Conservation (phyloP, 2,888 invertebrate genomes). For the Lasioglossum morio region DNA sequence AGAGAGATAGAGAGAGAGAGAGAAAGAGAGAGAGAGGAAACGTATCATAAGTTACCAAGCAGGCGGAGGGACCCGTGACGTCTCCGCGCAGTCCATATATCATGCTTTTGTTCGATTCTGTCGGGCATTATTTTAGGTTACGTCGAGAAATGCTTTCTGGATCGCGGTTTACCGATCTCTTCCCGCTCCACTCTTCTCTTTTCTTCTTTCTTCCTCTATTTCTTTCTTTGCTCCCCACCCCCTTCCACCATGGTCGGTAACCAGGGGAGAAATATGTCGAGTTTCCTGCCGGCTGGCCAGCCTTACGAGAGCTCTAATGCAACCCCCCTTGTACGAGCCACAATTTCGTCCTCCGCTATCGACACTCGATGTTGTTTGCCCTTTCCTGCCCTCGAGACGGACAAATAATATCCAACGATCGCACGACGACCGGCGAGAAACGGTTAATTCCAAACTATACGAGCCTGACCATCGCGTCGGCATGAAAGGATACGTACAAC, state of each 20-base stretch:
- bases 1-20: slow-evolving; percentile 71
- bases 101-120: slow-evolving; percentile 85
- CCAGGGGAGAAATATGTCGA: slow-evolving; percentile 80
- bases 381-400: slow-evolving; percentile 29
- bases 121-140: slow-evolving; percentile 84
- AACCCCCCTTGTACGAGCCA: slow-evolving; percentile 57
- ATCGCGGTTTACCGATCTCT: slow-evolving; percentile 77
- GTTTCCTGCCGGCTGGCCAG: slow-evolving; percentile 75
- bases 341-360: slow-evolving; percentile 46
- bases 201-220: neutral
- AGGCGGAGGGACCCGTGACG: slow-evolving; percentile 76
- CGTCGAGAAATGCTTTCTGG: slow-evolving; percentile 81
- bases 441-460: slow-evolving; percentile 48
- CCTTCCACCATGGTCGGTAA: slow-evolving; percentile 52
- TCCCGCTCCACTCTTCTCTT: slow-evolving; percentile 35
- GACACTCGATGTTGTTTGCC: slow-evolving; percentile 60
- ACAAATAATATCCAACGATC: slow-evolving; percentile 51
- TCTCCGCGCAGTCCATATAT: slow-evolving; percentile 80
- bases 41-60: slow-evolving; percentile 82
- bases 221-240: slow-evolving; percentile 12
- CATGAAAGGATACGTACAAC: neutral
- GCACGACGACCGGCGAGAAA: slow-evolving; percentile 22
- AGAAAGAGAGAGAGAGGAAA: slow-evolving; percentile 65
- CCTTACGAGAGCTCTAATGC: slow-evolving; percentile 66
- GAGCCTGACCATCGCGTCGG: neutral